Evolutionary conservation across 2,797 vertebrate species (phyloP).

Genomic region (Lacerta agilis): DNA sequence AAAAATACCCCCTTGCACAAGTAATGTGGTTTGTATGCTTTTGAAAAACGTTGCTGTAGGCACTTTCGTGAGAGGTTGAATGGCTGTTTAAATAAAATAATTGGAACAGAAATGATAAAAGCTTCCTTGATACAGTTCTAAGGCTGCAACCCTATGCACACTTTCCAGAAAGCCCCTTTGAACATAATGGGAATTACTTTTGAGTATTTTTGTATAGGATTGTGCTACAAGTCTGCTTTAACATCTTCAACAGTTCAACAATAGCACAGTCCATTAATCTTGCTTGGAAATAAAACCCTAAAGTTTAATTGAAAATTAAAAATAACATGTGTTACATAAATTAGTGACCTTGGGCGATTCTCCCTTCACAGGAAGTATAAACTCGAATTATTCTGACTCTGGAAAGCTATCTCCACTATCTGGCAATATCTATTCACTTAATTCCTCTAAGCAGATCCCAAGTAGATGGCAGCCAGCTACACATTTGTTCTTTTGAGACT

Average conservation of each 20-base stretch:
- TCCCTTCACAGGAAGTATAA: background rate
- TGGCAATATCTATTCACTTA: background rate
- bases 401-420: background rate
- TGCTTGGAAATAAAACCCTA: background rate
- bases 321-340: background rate
- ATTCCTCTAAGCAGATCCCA: background rate
- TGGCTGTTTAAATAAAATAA: background rate
- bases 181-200: background rate
- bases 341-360: background rate
- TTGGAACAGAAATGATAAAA: conserved; percentile 2
- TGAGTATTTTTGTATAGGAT: background rate
- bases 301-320: background rate
- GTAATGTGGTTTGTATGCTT: background rate
- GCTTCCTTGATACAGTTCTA: background rate
- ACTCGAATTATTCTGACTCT: background rate
- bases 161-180: background rate
- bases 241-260: background rate
- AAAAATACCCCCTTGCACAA: background rate
- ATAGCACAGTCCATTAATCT: background rate
- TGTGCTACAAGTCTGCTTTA: background rate
- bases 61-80: conserved; percentile 32
- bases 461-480: background rate
- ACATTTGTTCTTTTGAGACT: background rate
- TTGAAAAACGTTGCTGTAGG: conserved; percentile 37
- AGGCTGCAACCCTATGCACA: background rate